Base-by-base conservation (phyloP, 2,113 vertebrate species). In the Myocastor coypus region DNA sequence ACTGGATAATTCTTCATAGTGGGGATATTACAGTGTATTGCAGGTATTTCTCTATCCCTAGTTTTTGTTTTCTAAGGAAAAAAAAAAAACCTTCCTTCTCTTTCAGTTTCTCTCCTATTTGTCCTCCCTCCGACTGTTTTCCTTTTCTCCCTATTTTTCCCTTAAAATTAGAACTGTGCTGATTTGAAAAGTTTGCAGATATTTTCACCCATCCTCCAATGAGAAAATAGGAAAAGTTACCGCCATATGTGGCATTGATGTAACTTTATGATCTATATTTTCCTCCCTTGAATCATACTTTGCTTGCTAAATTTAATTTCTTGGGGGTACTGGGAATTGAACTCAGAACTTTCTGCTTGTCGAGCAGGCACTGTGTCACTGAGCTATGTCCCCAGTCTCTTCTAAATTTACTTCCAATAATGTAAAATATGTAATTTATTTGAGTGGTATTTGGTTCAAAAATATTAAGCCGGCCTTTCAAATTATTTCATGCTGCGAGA, bases 391-490 rank as follows among this genome's bases (percentile, higher is more conserved):
- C 16, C 55, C 55, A 57, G 17, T 57, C 17, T 57, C 55, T 57
- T 22, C 75, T 92, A 85, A 83, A 73, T 93, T 89, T 34, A 86
- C 30, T 50, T 73, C 96, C 40, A n/a, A 7, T 66, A 91, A 78
- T 75, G 7, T 83, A 55, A 91, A 91, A 61, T 88, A 52, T 10
- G 37, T 61, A 37, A 12, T 89, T 57, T 69, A 22, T 71, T 68
- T 91, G 59, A 83, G 87, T 1, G 85, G 32, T 24, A 46, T 92
- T 32, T 87, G 28, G 64, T 82, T 92, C 24, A 85, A 83, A 82
- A 94, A 42, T 87, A 95, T 64, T 91, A 71, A 94, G 87, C 26
- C 19, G 82, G 7, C 55, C 32, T 82, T 97, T 87, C 16, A 95
- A 87, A 63, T 90, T 50, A 89, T 83, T 95, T 97, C 22, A 66